phyloP scores from a whole-genome alignment of 2,888 invertebrate genomes.

The Exocentrus adspersus region DNA sequence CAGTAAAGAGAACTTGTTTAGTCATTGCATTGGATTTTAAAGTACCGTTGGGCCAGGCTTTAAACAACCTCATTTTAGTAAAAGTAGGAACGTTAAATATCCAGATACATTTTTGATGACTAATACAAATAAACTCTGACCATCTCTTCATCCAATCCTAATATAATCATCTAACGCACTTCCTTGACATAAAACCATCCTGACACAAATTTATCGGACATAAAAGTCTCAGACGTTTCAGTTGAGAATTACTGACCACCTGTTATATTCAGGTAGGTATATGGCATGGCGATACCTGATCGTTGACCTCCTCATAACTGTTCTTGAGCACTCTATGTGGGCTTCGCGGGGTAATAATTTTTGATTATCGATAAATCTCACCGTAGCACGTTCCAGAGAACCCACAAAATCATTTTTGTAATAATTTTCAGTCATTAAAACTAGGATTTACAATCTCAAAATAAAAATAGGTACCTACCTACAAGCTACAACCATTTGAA shows the following conservation, averaged over 20 bases:
- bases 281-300: slow-evolving; percentile 49
- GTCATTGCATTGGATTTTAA: slow-evolving; percentile 20
- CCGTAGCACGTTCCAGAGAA: slow-evolving; percentile 18
- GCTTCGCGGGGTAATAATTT: slow-evolving; percentile 50
- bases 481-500: no score
- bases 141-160: neutral
- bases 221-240: neutral
- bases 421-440: neutral
- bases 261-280: slow-evolving; percentile 25
- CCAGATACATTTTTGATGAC: no score
- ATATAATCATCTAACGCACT: neutral
- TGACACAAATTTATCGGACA: no score
- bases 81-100: neutral
- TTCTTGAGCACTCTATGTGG: slow-evolving; percentile 56
- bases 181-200: neutral
- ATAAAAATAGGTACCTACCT: no score
- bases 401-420: neutral
- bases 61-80: slow-evolving; percentile 36
- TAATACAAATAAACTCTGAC: neutral
- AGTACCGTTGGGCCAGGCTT: slow-evolving; percentile 27
- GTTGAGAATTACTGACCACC: slow-evolving; percentile 20
- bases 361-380: slow-evolving; percentile 41
- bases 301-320: slow-evolving; percentile 62
- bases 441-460: no score
- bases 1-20: slow-evolving; percentile 10